phyloP scores from a whole-genome alignment of 2,797 vertebrate species.

The Pipistrellus kuhlii region DNA sequence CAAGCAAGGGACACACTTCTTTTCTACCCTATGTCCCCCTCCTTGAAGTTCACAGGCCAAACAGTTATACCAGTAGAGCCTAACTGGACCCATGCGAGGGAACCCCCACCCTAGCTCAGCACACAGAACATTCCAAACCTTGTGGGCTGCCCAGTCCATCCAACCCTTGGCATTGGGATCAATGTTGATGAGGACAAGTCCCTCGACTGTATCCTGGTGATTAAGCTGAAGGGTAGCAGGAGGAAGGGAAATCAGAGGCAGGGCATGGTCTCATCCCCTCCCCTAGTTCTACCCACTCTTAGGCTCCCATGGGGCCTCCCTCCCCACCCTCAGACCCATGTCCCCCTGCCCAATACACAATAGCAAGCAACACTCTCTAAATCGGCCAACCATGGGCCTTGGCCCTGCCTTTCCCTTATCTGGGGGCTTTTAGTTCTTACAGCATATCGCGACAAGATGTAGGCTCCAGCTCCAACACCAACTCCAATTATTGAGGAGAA shows the following conservation, averaged over 20 bases:
- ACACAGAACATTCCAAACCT: slow-evolving; percentile 85
- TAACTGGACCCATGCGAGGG: not conserved
- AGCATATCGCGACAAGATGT: slow-evolving; percentile 92
- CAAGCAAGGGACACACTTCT: not conserved
- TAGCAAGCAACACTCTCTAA: not conserved
- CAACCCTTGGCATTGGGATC: slow-evolving; percentile 93
- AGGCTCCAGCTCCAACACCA: slow-evolving; percentile 94
- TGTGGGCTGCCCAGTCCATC: slow-evolving; percentile 97
- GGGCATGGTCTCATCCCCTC: not conserved
- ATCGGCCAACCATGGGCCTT: not conserved
- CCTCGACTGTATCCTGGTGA: slow-evolving; percentile 93
- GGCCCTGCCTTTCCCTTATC: not conserved
- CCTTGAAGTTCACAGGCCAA: not conserved
- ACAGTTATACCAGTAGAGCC: not conserved
- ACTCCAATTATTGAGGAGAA: slow-evolving; percentile 94
- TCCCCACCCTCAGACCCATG: not conserved
- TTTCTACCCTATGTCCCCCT: not conserved
- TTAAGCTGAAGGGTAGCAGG: slow-evolving; percentile 85
- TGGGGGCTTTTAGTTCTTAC: slow-evolving; percentile 85
- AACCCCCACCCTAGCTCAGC: slow-evolving; percentile 19
- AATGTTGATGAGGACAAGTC: slow-evolving; percentile 94
- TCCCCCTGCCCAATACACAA: not conserved
- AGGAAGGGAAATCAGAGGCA: slow-evolving; percentile 10
- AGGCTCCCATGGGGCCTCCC: not conserved
- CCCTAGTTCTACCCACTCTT: not conserved